These are phyloP conservation scores for Distichodus sexfasciatus DNA, from an alignment of 2,797 vertebrate species.

Conservation along the genomic window DNA sequence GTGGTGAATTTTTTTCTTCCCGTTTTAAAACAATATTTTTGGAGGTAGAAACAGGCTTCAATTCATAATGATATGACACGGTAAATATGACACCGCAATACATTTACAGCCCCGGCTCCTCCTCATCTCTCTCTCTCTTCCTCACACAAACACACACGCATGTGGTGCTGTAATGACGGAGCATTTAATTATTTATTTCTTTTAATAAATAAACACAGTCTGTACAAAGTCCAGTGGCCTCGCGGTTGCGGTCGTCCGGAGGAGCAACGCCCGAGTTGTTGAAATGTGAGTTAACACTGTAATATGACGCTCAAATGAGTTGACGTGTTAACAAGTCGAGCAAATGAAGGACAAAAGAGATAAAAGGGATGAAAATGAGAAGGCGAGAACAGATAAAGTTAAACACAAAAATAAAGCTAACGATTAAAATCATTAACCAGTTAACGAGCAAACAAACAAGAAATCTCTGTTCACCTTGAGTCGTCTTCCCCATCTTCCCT, in stretches of 20 bases:
- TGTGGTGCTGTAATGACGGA: background rate
- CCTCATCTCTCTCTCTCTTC: background rate
- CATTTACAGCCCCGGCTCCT: slow-evolving; percentile 27
- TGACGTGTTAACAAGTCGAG: background rate
- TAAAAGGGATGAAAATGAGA: background rate
- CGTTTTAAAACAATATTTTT: slow-evolving; percentile 64
- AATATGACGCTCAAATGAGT: too few species aligned
- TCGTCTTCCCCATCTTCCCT: too few species aligned
- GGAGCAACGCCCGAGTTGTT: too few species aligned
- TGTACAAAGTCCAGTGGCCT: slow-evolving; percentile 23
- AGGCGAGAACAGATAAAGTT: background rate
- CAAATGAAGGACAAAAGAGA: background rate
- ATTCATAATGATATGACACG: too few species aligned
- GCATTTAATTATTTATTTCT: background rate
- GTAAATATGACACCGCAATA: slow-evolving; percentile 34
- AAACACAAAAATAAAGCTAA: background rate
- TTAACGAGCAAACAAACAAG: too few species aligned
- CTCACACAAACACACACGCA: slow-evolving; percentile 5
- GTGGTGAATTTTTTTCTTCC: slow-evolving; percentile 53
- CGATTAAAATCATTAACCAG: too few species aligned
- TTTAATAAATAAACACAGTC: slow-evolving; percentile 39
- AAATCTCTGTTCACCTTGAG: too few species aligned
- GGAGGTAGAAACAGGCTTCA: slow-evolving; percentile 74
- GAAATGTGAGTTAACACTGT: background rate
- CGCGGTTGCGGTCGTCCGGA: slow-evolving; percentile 7